Percentiles rank a stretch among this genome's conserved stretches.
phyloP scores from a whole-genome alignment of 2,113 vertebrate genomes.

The Sander lucioperca region DNA sequence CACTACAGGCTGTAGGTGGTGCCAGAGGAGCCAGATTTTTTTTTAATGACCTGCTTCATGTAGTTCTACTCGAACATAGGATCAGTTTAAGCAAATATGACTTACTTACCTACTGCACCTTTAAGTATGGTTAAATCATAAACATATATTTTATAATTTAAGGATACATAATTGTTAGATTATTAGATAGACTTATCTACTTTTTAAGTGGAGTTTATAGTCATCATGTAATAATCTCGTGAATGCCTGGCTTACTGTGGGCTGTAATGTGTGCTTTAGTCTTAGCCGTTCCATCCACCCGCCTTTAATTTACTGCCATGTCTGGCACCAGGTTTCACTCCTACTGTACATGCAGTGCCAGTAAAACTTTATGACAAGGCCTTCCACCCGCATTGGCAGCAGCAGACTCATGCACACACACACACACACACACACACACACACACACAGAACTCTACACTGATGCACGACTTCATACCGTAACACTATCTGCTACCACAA shows the following conservation, averaged over 20 bases:
- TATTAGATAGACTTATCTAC: not conserved
- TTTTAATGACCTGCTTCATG: too few relatives aligned
- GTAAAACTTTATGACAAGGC: constrained; percentile 79
- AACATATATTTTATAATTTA: not conserved
- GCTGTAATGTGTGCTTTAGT: constrained; percentile 34
- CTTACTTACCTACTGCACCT: too few relatives aligned
- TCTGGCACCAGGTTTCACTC: constrained; percentile 65
- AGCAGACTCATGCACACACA: constrained; percentile 10
- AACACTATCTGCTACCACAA: constrained; percentile 33
- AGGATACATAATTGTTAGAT: not conserved
- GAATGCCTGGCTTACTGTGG: not conserved
- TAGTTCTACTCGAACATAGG: too few relatives aligned
- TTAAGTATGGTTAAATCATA: constrained; percentile 7
- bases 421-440: not conserved
- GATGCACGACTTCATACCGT: constrained; percentile 26
- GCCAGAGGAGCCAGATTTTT: too few relatives aligned
- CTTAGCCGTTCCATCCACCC: constrained; percentile 33
- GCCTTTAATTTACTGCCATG: constrained; percentile 68
- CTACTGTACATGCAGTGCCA: constrained; percentile 63
- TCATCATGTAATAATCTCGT: constrained; percentile 21
- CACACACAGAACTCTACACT: not conserved
- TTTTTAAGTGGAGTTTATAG: constrained; percentile 20
- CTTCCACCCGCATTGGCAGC: constrained; percentile 50
- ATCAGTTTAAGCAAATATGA: too few relatives aligned
- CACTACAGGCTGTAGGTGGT: too few relatives aligned